Conservation (phyloP, 2,113 vertebrate genomes). For the Grus americana region DNA sequence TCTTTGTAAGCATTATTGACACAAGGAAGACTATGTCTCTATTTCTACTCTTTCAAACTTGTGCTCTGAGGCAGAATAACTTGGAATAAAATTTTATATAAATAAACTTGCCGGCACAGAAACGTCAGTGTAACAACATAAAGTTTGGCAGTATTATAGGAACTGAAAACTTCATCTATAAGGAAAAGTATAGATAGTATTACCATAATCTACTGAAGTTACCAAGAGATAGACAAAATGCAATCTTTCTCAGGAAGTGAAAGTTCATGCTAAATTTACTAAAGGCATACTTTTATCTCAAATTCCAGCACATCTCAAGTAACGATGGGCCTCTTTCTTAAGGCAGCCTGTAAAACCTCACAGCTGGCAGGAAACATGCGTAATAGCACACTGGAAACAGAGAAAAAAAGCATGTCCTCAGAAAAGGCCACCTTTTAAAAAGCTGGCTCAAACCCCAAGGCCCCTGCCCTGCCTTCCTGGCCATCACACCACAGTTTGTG, state of each 20-base stretch:
- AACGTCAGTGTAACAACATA: not conserved
- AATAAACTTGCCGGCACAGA: not conserved
- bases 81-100: not conserved
- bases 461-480: not conserved
- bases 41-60: not conserved
- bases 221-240: not conserved
- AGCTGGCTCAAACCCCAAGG: not conserved
- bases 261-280: not conserved
- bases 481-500: not conserved
- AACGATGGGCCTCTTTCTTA: rapidly evolving
- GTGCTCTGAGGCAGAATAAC: not conserved
- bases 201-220: not conserved
- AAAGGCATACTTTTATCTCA: not conserved
- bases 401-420: rapidly evolving
- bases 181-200: not conserved
- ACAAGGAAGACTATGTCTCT: not conserved
- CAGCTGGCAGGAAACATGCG: not conserved
- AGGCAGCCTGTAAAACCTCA: not conserved
- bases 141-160: not conserved
- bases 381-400: not conserved
- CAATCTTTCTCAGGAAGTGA: not conserved
- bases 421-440: not conserved
- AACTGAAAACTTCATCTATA: not conserved
- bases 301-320: not conserved
- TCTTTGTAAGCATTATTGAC: not conserved